These are phyloP conservation scores for Mythimna vitellina DNA, from an alignment of 2,888 invertebrate genomes.

Conservation along the genomic window DNA sequence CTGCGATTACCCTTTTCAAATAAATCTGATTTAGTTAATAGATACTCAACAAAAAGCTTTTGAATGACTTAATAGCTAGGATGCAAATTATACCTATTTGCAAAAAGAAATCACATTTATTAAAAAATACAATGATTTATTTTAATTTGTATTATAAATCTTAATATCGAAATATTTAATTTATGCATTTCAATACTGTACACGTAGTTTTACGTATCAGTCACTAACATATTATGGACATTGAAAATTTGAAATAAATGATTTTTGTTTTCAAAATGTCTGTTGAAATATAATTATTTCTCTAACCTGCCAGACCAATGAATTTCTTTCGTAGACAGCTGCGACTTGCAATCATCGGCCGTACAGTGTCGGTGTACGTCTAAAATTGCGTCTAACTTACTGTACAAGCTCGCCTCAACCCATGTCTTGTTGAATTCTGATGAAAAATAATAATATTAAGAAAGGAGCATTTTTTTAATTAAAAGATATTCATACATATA, in stretches of 20 bases:
- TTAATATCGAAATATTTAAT: too few species aligned
- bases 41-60: too few species aligned
- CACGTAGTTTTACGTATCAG: too few species aligned
- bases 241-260: background rate
- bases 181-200: too few species aligned
- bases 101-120: too few species aligned
- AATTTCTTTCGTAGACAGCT: background rate
- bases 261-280: background rate
- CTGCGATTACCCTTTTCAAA: background rate
- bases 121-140: too few species aligned
- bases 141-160: too few species aligned
- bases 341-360: background rate
- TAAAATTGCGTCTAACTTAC: background rate
- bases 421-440: background rate
- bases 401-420: background rate
- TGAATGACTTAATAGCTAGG: too few species aligned
- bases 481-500: too few species aligned
- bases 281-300: background rate
- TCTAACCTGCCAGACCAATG: background rate
- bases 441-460: background rate
- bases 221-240: too few species aligned
- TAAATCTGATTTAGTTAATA: too few species aligned
- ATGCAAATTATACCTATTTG: too few species aligned
- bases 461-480: background rate
- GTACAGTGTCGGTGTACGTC: background rate